These are phyloP conservation scores for Anhinga rufa DNA, from an alignment of 2,113 vertebrate genomes.

Conservation along the genomic window DNA sequence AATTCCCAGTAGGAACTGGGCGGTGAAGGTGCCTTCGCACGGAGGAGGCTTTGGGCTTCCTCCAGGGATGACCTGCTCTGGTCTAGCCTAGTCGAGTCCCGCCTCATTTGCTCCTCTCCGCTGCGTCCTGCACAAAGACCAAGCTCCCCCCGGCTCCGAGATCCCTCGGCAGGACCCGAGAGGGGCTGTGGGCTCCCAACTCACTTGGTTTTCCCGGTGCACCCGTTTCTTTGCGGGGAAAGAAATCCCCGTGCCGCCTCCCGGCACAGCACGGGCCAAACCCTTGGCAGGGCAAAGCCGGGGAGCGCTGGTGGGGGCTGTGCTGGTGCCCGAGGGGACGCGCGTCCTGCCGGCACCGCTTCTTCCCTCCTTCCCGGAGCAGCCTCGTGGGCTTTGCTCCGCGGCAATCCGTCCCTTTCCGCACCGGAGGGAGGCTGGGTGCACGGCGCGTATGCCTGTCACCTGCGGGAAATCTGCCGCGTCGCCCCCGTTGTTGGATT, in stretches of 20 bases:
- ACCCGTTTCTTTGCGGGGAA: rapidly evolving
- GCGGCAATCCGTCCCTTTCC: rapidly evolving
- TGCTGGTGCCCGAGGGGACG: neutral
- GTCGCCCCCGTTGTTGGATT: rapidly evolving
- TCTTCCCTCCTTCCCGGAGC: neutral
- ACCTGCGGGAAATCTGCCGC: rapidly evolving
- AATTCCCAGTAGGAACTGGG: neutral
- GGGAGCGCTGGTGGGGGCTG: neutral
- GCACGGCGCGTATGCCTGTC: rapidly evolving
- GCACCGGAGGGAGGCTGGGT: rapidly evolving
- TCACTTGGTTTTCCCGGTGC: neutral
- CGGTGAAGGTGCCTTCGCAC: rapidly evolving
- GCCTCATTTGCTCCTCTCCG: neutral
- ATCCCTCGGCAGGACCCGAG: rapidly evolving
- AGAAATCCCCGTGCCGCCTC: rapidly evolving
- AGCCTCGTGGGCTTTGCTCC: neutral
- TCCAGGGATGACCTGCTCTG: rapidly evolving
- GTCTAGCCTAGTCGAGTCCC: rapidly evolving
- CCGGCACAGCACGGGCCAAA: neutral
- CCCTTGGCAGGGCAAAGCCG: neutral
- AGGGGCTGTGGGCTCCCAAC: rapidly evolving
- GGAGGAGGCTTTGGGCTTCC: neutral
- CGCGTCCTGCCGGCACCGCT: rapidly evolving
- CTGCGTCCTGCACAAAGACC: rapidly evolving
- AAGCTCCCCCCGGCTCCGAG: rapidly evolving